Evolutionary conservation across 1,140 invertebrate species (phyloP).

Genomic region (Aphelinus certus): DNA sequence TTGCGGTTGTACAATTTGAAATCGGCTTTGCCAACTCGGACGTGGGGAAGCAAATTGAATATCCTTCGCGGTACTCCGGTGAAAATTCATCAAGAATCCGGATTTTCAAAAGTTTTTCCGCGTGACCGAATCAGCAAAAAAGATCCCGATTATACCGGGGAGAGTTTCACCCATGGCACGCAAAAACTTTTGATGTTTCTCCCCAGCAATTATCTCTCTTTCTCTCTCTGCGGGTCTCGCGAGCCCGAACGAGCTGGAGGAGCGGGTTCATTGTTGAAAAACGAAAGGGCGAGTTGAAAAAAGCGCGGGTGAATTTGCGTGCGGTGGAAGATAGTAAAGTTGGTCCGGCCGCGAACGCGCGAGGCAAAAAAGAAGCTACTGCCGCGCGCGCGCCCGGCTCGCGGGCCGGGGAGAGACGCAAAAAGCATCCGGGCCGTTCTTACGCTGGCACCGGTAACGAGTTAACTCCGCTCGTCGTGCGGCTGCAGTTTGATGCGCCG

Average conservation of each 20-base stretch:
- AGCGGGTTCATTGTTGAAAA: slow-evolving; percentile 23
- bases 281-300: neutral
- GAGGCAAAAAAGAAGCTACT: slow-evolving; percentile 9
- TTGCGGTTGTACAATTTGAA: no score
- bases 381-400: neutral
- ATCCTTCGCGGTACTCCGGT: no score
- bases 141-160: no score
- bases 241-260: neutral
- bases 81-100: no score
- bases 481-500: no score
- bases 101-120: no score
- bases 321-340: slow-evolving; percentile 24
- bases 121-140: no score
- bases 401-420: neutral
- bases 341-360: neutral
- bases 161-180: no score
- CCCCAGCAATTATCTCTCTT: slow-evolving; percentile 7
- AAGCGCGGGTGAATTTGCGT: slow-evolving; percentile 13
- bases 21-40: no score
- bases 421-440: slow-evolving; percentile 16
- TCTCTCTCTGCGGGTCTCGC: neutral
- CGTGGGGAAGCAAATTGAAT: no score
- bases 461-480: no score
- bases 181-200: slow-evolving; percentile 7
- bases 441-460: no score